Evolutionary conservation across 2,113 vertebrate species (phyloP).

Genomic region (Crotalus helleri): DNA sequence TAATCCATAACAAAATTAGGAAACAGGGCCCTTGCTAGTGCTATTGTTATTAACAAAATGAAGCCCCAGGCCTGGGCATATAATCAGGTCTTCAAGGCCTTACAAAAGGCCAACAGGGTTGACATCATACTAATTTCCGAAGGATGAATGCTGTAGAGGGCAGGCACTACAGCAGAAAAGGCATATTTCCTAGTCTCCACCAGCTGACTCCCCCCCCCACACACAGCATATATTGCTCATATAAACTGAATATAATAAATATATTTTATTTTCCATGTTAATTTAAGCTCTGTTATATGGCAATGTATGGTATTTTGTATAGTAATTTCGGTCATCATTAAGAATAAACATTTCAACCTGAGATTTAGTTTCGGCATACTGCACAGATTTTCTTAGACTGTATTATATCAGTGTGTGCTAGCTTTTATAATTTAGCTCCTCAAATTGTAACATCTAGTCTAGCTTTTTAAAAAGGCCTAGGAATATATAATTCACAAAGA

Average conservation of each 20-base stretch:
- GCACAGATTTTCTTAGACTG: not conserved
- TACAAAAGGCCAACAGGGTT: not conserved
- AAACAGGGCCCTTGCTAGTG: not conserved
- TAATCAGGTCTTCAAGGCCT: not conserved
- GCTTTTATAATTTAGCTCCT: not conserved
- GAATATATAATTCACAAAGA: not conserved
- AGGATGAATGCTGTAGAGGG: not conserved
- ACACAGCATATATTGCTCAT: not conserved
- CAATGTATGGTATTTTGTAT: not conserved
- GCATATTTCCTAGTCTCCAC: not conserved
- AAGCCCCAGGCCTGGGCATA: not conserved
- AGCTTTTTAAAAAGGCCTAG: not conserved
- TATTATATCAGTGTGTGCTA: not conserved
- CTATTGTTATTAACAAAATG: not conserved
- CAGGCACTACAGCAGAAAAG: not conserved
- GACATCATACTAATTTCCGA: not conserved
- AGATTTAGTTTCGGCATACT: not conserved
- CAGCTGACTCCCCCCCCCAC: not conserved
- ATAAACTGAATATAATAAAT: not conserved
- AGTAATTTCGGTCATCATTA: not conserved
- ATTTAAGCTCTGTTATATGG: not conserved
- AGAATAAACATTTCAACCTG: not conserved
- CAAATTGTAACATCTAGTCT: not conserved
- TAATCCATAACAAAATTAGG: not conserved
- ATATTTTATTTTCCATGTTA: not conserved